These are phyloP conservation scores for Alosa sapidissima DNA, from an alignment of 2,797 vertebrate genomes.

Conservation along the genomic window DNA sequence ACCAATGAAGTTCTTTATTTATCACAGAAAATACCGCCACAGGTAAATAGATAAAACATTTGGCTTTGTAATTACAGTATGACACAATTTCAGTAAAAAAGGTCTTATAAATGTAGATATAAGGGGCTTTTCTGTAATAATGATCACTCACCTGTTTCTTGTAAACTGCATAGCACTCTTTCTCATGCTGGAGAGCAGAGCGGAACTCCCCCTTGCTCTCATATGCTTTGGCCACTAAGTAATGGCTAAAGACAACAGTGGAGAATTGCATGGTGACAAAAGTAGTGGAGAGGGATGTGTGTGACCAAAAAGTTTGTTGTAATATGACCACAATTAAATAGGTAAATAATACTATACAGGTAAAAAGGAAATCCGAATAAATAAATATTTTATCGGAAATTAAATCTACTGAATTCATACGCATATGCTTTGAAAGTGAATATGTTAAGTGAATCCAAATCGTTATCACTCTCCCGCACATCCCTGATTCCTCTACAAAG, in stretches of 20 bases:
- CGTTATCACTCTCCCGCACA: too few relatives aligned
- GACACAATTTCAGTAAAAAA: background rate
- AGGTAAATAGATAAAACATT: background rate
- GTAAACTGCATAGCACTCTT: conserved; percentile 88
- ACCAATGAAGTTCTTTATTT: background rate
- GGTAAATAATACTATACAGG: conserved; percentile 60
- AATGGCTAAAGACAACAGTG: conserved; percentile 62
- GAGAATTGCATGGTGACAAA: background rate
- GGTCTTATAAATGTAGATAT: background rate
- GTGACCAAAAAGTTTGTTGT: too few relatives aligned
- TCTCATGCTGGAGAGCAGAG: conserved; percentile 88
- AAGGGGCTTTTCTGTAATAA: background rate
- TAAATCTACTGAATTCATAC: background rate
- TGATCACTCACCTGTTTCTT: conserved; percentile 80
- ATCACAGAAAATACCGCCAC: background rate
- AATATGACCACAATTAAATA: too few relatives aligned
- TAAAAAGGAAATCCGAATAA: background rate
- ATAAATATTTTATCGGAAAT: background rate
- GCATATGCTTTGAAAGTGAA: background rate
- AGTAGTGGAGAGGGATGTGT: background rate
- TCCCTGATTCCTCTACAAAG: background rate
- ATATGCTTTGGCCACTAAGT: conserved; percentile 86
- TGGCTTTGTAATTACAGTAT: background rate
- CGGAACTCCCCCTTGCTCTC: conserved; percentile 93
- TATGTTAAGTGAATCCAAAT: too few relatives aligned